Evolutionary conservation across 2,797 vertebrate species (phyloP), one percentile per base, ranked within the genome.

Genomic region (Pelobates cultripes): DNA sequence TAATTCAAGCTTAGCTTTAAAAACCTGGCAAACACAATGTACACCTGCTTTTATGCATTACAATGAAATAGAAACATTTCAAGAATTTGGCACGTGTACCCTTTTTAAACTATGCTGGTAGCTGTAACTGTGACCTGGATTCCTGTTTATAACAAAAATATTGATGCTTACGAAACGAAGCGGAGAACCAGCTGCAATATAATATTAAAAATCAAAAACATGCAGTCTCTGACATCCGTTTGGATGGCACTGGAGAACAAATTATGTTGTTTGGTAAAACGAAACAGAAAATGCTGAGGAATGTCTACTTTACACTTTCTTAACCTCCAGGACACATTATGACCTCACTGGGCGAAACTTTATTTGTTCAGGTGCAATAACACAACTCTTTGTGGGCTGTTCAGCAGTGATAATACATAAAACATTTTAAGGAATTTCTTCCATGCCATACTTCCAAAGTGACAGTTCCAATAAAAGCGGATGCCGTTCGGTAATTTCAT

Each of bases 351-450:
- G 92, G 89, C 92, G 93, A 94, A 93, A 94, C 92, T 86, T 85
- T 97, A 93, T 98, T 98, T 97, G 93, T 94, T 96, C 96, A 97
- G 96, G 96, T 97, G 96, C 92, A 95, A 95, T 94, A 96, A 94
- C 88, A 96, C 93, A 93, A 93, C 93, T 92, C 91, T 89, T 91
- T 88, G 90, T 86, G 81, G 91, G 88, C 84, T 94, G 92, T 88
- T 93, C 92, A 85, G 87, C 88, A 86, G 87, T 90, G 93, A 95
- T 95, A 95, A 96, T 96, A 97, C 94, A 94, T 94, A 94, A 91
- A 95, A 85, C 91, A 95, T 92, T 95, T 92, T 93, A 91, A 95
- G 95, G 95, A 96, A 97, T 96, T 94, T 86, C 12, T 87, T 93
- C 92, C 91, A 88, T 91, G 90, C 92, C 94, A 83, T 92, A 89